Evolutionary conservation across 2,797 vertebrate genomes (phyloP), one percentile per base, ranked within the genome.

Genomic region (Neomorphus geoffroyi): DNA sequence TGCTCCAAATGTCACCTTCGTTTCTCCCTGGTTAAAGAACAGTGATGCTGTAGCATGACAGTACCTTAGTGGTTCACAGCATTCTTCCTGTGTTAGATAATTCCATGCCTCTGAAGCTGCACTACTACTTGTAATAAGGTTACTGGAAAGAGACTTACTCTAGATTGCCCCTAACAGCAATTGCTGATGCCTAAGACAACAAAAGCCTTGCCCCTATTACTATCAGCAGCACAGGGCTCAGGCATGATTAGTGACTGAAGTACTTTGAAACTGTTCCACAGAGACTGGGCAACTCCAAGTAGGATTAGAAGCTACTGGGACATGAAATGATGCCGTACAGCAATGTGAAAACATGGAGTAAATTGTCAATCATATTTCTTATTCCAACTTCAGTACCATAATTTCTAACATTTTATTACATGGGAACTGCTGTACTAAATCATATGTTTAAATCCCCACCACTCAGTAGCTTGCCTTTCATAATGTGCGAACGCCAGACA

Each of bases 21-120:
- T 37, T 82, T 75, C 46, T 80, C 28, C 33, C 30, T 43, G 27
- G 28, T 13, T 82, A 48, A 80, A 77, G 60, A 83, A 66, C 28
- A 60, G 48, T 0, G 4, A 10, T 73, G 48, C 19, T 62, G 35
- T 18, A 61, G 65, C 72, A 51, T 74, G 61, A 75, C 54, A 86
- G 70, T 16, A 37, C 46, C 57, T 65, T 5, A 3, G 56, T 18
- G 0, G 0, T n/a, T 53, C 46, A 39, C 0, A 9, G 48, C 39
- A 71, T 50, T 82, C 37, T 30, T 92, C 50, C 54, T 48, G 30
- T 11, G 19, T 72, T 39, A 39, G 37, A 19, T 13, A 82, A 66
- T n/a, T 65, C 57, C 51, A 5, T 32, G 50, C 14, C 37, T 54
- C 10, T 24, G 70, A 72, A 35, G 56, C n/a, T 53, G 69, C 53